Evolutionary conservation across 2,888 invertebrate genomes (phyloP), one percentile per base, ranked within the genome.

Genomic region (Orthosia incerta): DNA sequence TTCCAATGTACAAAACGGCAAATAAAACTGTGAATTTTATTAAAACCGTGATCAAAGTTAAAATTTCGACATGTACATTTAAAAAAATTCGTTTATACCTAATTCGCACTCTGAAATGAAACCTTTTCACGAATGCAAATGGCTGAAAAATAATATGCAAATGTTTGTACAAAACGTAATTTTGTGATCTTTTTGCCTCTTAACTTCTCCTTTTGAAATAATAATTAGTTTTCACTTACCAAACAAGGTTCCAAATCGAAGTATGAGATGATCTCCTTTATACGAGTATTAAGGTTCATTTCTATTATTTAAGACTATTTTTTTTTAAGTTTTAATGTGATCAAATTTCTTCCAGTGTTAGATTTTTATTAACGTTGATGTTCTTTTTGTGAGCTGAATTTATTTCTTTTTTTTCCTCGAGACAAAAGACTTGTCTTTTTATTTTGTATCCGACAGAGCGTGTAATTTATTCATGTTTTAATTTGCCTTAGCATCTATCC

Each of bases 41-140:
- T 67, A 64, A 75, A 78, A 67, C 46, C 12, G 12, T 72, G 60
- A 80, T 73, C 60, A 56, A 74, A 53, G 63, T 68, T 75, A 71
- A 39, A 75, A 79, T 75, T 61, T 61, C 51, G 61, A 59, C 53
- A 15, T 31, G 50, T 20, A 12, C 45, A 63, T 76, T 72, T 72
- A 50, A 1, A 51, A 71, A 51, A 75, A 60, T 11, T 61, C 71
- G 26, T 76, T 68, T 61, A 72, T 69, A 69, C 57, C 50, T 12
- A 55, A 57, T 68, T 67, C 20, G 3, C 53, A 59, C 18, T 70
- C 39, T 60, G n/a, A 57, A 69, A 55, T 64, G 61, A 20, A 76
- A 63, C 39, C 23, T 16, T 45, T 57, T 61, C 39, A 55, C 64
- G 46, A 71, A 76, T 61, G 60, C 68, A 82, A 79, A 76, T 77